Evolutionary conservation across 2,888 invertebrate genomes (phyloP).

Genomic region (Chrysina gloriosa): DNA sequence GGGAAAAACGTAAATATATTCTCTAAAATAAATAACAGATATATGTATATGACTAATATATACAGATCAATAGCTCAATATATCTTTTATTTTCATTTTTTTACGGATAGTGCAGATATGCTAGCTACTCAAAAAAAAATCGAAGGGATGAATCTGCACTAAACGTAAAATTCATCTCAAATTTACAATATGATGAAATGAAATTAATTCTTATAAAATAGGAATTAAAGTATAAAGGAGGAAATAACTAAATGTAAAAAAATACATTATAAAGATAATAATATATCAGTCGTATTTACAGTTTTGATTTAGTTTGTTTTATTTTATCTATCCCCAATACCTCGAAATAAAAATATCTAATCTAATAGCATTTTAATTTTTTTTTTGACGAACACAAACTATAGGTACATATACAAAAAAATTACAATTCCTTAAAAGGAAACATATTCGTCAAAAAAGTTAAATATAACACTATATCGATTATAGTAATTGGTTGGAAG

Average conservation of each 20-base stretch:
- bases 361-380: too few species aligned
- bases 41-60: constrained; percentile 25
- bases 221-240: constrained; percentile 1
- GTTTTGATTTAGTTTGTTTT: constrained; percentile 9
- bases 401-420: too few species aligned
- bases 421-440: too few species aligned
- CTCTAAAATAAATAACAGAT: constrained; percentile 35
- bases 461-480: too few species aligned
- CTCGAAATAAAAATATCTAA: constrained; percentile 1
- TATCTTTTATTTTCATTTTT: constrained; percentile 5
- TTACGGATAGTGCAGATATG: constrained; percentile 27
- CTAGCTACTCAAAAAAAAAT: neutral
- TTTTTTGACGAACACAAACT: too few species aligned
- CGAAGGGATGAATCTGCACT: constrained; percentile 4
- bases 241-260: constrained; percentile 24
- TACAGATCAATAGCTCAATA: constrained; percentile 16
- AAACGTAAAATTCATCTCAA: constrained; percentile 8
- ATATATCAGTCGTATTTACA: constrained; percentile 30
- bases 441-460: too few species aligned
- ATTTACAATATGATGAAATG: constrained; percentile 3
- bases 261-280: constrained; percentile 18
- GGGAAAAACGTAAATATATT: neutral
- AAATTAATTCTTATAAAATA: constrained; percentile 15
- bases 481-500: too few species aligned
- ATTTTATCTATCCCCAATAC: constrained; percentile 32